These are phyloP conservation scores for Morone chrysops DNA, from an alignment of 2,113 vertebrate species.

Conservation along the genomic window DNA sequence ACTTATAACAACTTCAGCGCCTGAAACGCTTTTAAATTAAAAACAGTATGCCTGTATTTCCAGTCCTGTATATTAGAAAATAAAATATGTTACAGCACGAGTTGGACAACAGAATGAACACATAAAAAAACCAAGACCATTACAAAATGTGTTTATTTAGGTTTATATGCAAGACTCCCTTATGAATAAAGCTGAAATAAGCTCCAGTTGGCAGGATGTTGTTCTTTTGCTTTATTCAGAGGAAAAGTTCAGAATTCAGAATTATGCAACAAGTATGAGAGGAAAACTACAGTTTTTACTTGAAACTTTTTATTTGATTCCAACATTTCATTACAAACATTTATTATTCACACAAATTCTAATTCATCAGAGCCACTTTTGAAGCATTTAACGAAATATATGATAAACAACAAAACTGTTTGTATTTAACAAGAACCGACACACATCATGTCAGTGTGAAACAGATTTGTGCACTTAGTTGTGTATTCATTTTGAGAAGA, in stretches of 20 bases:
- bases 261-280: slow-evolving; percentile 12
- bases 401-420: not conserved
- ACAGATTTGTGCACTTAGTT: not conserved
- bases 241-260: not conserved
- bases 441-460: not conserved
- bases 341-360: not conserved
- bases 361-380: not conserved
- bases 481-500: not conserved
- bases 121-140: slow-evolving; percentile 15
- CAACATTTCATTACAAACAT: slow-evolving; percentile 5
- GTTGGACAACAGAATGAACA: not conserved
- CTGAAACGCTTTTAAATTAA: not conserved
- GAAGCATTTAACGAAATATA: not conserved
- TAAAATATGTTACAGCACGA: not conserved
- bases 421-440: not conserved
- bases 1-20: not conserved
- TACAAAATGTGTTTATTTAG: slow-evolving; percentile 36
- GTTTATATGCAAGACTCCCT: slow-evolving; percentile 4
- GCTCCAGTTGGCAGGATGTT: slow-evolving; percentile 34
- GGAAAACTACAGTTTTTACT: not conserved
- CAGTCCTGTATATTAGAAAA: not conserved
- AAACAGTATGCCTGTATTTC: not conserved
- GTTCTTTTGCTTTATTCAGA: not conserved
- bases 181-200: slow-evolving; percentile 27
- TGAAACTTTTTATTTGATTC: slow-evolving; percentile 35